Evolutionary conservation across 30 jellyfish, hydroid and myxozoan species (phyloP).

Genomic region (Mastigias papua): DNA sequence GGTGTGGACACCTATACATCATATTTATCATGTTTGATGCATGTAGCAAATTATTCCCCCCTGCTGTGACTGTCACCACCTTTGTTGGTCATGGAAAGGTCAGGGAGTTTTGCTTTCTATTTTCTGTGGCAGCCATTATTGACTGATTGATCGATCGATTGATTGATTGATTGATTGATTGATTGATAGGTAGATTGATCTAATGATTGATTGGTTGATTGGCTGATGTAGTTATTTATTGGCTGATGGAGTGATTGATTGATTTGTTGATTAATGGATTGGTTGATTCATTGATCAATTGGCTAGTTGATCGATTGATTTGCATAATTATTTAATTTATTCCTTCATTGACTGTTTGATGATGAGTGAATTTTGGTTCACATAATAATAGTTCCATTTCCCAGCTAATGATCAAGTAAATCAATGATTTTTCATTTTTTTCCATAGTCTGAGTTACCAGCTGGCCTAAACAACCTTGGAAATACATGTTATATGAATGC

Average conservation of each 20-base stretch:
- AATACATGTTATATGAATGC: conserved; percentile 99
- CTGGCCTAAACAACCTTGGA: conserved; percentile 94
- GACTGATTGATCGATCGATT: neutral
- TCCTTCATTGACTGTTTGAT: neutral
- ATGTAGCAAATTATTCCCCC: too few relatives aligned
- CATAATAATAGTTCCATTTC: neutral
- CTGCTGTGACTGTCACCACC: too few relatives aligned
- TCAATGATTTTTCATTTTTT: neutral
- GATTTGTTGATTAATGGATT: too few relatives aligned
- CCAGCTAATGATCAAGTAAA: neutral
- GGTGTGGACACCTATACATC: too few relatives aligned
- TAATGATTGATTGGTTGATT: too few relatives aligned
- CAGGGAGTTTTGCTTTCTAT: too few relatives aligned
- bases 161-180: neutral
- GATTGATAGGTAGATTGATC: neutral
- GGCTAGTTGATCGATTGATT: neutral
- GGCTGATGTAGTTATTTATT: too few relatives aligned
- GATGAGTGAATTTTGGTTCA: too few relatives aligned
- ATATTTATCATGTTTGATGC: too few relatives aligned
- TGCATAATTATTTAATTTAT: neutral
- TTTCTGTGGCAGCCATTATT: too few relatives aligned
- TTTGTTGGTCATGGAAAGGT: too few relatives aligned
- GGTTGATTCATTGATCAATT: neutral
- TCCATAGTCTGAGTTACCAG: conserved; percentile 82
- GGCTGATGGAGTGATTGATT: too few relatives aligned